Evolutionary conservation across 2,888 invertebrate genomes (phyloP), one percentile per base, ranked within the genome.

Genomic region (Agrilus mali): DNA sequence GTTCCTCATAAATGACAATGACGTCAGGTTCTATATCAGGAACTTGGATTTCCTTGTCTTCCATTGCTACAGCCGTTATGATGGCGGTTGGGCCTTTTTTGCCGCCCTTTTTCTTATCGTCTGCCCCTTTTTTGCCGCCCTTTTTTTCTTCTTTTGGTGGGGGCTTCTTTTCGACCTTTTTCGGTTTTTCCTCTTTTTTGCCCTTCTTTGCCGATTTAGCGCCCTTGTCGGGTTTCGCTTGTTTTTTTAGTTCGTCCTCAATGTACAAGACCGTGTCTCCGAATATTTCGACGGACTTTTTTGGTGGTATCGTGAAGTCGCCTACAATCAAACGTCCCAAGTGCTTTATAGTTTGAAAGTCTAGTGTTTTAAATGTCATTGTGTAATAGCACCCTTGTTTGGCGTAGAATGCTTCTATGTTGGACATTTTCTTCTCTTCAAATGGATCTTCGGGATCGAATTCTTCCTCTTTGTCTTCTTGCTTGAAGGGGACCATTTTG

Each of bases 381-480:
- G 72, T 70, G 47, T 76, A 75, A 53, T 74, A 75, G 36, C 77
- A 66, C 7, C 75, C 76, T 52, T 74, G 64, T 7, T 66, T 64
- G 3, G 72, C 67, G 56, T 80, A 80, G 61, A 77, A 78, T 50
- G 69, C 63, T 27, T 27, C 27, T 27, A 27, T 27, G 27, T 27
- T 27, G 4, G 27, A 27, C 27, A 27, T 27, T 27, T 27, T 27
- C 2, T 27, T 27, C 27, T 27, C 27, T 27, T 27, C 27, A 10
- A 27, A 27, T 27, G 27, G 27, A 50, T 77, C 77, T 33, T 79
- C 63, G 7, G 72, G 60, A 36, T 72, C 69, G 2, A 70, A 66
- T 53, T 70, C 67, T 5, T 70, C 68, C 36, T 65, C 63, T 15
- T 58, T 62, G 20, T 55, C 39, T 7, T n/a, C 38, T 14, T 16